Conservation (phyloP, 2,113 vertebrate species). For the Psilopsiagon aymara region DNA sequence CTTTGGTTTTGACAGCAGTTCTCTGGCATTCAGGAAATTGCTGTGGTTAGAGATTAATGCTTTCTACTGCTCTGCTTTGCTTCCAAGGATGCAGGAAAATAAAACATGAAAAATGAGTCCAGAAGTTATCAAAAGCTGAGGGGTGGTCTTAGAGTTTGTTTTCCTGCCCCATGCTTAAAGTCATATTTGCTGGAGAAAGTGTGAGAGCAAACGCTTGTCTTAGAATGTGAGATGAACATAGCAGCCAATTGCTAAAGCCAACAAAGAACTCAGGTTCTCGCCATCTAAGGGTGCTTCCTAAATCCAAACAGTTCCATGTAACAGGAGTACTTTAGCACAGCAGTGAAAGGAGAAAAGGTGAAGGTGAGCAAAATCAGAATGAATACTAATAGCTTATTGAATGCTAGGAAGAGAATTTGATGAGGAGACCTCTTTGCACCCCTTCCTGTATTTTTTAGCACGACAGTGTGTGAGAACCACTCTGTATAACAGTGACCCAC, state of each 20-base stretch:
- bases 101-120: background rate
- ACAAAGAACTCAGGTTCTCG: background rate
- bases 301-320: background rate
- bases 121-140: background rate
- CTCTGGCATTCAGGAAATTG: slow-evolving; percentile 56
- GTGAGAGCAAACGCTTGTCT: background rate
- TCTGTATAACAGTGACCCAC: background rate
- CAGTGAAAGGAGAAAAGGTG: background rate
- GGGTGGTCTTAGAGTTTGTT: background rate
- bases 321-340: background rate
- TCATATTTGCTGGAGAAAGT: background rate
- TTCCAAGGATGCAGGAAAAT: slow-evolving; percentile 20
- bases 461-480: background rate
- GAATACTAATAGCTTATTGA: background rate
- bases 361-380: background rate
- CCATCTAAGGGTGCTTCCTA: background rate
- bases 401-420: background rate
- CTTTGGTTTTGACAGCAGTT: slow-evolving; percentile 38
- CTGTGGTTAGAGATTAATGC: slow-evolving; percentile 41
- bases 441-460: background rate
- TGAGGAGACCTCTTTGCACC: background rate
- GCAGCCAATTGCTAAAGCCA: background rate
- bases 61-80: slow-evolving; percentile 9
- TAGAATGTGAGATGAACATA: background rate
- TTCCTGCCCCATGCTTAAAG: background rate